Base-by-base conservation (phyloP, 2,113 vertebrate genomes). In the Nanorana parkeri region DNA sequence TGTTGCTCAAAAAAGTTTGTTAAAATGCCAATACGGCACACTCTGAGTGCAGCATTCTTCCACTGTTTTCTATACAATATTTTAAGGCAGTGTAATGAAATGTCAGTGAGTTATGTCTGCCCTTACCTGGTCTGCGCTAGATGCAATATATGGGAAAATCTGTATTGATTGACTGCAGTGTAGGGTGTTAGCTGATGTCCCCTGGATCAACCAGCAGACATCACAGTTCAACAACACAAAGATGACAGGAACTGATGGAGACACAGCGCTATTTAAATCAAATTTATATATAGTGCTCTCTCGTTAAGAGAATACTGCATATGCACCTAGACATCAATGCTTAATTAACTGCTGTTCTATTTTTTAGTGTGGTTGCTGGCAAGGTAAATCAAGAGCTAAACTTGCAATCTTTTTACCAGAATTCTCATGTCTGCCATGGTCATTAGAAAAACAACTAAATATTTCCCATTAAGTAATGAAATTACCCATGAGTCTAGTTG, bases 161-260 rank as follows among this genome's bases (percentile, higher is more conserved):
- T 56, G 63, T 66, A 75, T 81, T 81, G 80, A 81, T 81, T 81
- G 69, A 81, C 71, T 81, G 80, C 71, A 74, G 51, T 74, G 60
- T 69, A 58, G 41, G 69, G 58, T 26, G 63, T 81, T 81, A 66
- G 41, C n/a, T 36, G 68, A 36, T 51, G 65, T 81, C 60, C 20
- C 41, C n/a, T 67, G 51, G 61, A 66, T 74, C 60, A 74, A 41
- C 41, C 86, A 87, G 51, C 82, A 86, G 82, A 85, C 86, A 84
- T 82, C 85, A 32, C 84, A 84, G 87, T 89, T 88, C 58, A 36
- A 74, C 24, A 56, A 61, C 68, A 54, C 60, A 26, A 16, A 74
- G 4, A 7, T 23, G 64, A 63, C n/a, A 64, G 72, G 86, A 3
- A 4, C 67, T 2, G 20, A 2, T 71, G 80, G 5, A 58, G 8